Base-by-base conservation (phyloP, 2,888 invertebrate genomes). In the Watsonalla binaria region DNA sequence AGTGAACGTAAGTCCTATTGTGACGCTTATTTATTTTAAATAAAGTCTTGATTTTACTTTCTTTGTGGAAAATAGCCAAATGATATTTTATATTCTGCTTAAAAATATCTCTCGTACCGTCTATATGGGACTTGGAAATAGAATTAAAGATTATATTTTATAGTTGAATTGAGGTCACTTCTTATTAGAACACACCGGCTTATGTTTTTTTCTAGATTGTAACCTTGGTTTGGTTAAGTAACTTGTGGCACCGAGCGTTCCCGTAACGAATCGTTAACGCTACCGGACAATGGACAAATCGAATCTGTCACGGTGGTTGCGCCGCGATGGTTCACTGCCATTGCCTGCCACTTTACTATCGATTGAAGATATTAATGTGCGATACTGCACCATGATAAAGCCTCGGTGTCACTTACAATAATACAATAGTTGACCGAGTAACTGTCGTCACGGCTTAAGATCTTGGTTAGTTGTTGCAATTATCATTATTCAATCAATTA, bases 251-350 rank as follows among this genome's bases (percentile, higher is more conserved):
- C 59, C 37, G 48, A 37, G 5, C 58, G 57, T 62, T 55, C 57
- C 54, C 69, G 77, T 68, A 77, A 79, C 82, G 78, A 78, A 78
- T 82, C 76, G 80, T 81, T 84, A 79, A 65, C 69, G 69, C 66
- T 68, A 65, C 75, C 66, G 74, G 74, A 80, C 79, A 82, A 80
- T 76, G 74, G 74, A 80, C 82, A 82, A 85, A 86, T 83, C 72
- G 82, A 77, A 81, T 82, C 74, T 80, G 80, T 79, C 77, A 79
- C 76, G 82, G 66, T 70, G 71, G 68, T 55, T 61, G 71, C 73
- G 68, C 80, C 54, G 54, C 52, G 54, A 13, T 52, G 52, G 48
- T 51, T 49, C 47, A 55, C 66, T 65, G 54, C 53, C 55, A 55
- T 50, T 55, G 49, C 52, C 51, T 48, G 42, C 48, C 42, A 42